Evolutionary conservation across 23 tunicate species (phyloP), one percentile per base, ranked within the genome.

Genomic region (Trididemnum clinides): DNA sequence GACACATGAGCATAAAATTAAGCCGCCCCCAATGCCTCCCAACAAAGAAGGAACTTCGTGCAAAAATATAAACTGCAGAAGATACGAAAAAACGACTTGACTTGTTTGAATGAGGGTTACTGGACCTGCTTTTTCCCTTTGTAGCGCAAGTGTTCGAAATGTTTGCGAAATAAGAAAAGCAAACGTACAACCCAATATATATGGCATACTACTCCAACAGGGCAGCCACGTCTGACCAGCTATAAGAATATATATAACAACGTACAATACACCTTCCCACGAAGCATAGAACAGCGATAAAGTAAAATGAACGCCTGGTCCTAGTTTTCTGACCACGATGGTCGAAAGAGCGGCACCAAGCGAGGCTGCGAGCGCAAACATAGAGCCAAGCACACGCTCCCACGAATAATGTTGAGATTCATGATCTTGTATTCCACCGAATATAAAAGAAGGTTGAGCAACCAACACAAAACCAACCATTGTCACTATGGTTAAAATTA

Each of bases 71-170:
- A 3, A 82, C 62, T 82, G 86, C 12, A 82, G 32, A 10, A 63
- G 30, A 63, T 64, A 82, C 76, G 86, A 82, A 82, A 82, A 64
- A 4, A 82, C 33, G 2, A 82, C 86, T 64, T 82, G 74, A 63
- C 74, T 82, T 1, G 86, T 36, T 33, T 35, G 50, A 25, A 82
- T 59, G 38, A 82, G 20, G 1, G 86, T 64, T 21, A 82, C 59
- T 18, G 86, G 75, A 1, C 86, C 86, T 1, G 86, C 86, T 21
- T 59, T 59, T 64, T 64, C 86, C 31, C 50, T 64, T 37, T 82
- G 86, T 76, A 82, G 39, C 0, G 86, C 86, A n/a, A 82, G 30
- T 34, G 86, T 82, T 31, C 23, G 57, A 2, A 82, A 82, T 20
- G 26, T 50, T 39, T 59, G 71, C 26, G 57, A 25, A 23, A 64